These are phyloP conservation scores for Trichonephila clavata DNA, from an alignment of 1,140 invertebrate genomes.

Conservation along the genomic window DNA sequence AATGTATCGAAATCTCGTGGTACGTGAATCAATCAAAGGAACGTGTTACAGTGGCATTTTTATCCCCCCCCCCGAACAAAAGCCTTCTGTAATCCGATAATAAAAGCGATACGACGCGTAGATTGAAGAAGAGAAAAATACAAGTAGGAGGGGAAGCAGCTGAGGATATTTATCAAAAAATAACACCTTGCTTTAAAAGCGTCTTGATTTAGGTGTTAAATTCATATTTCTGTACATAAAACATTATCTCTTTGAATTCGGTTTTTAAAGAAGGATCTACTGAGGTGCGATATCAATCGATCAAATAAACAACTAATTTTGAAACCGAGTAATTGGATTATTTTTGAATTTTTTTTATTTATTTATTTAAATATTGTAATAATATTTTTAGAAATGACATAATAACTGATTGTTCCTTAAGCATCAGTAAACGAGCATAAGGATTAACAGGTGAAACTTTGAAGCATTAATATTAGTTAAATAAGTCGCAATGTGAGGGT, in stretches of 20 bases:
- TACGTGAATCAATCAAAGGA: slow-evolving; percentile 60
- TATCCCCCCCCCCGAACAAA: slow-evolving; percentile 7
- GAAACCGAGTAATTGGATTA: not conserved
- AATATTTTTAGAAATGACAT: not conserved
- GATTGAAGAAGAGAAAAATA: slow-evolving; percentile 18
- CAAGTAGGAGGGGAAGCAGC: not conserved
- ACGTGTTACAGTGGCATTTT: slow-evolving; percentile 63
- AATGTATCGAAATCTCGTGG: slow-evolving; percentile 7
- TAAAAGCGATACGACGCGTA: slow-evolving; percentile 4
- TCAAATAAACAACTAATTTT: not conserved
- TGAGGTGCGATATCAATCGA: not conserved
- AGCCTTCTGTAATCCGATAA: slow-evolving; percentile 60
- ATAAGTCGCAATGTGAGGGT: too few species aligned
- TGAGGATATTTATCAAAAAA: slow-evolving; percentile 65
- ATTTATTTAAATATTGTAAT: not conserved
- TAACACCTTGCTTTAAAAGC: slow-evolving; percentile 55
- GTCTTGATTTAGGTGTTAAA: not conserved
- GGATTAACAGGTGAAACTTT: too few species aligned
- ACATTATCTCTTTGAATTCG: not conserved
- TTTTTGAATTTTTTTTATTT: not conserved
- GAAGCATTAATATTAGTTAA: too few species aligned
- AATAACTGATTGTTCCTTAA: too few species aligned
- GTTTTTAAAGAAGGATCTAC: not conserved
- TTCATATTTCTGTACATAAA: slow-evolving; percentile 14
- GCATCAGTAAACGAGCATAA: too few species aligned